Evolutionary conservation across 2,888 invertebrate species (phyloP).

Genomic region (Zonitis immaculata): DNA sequence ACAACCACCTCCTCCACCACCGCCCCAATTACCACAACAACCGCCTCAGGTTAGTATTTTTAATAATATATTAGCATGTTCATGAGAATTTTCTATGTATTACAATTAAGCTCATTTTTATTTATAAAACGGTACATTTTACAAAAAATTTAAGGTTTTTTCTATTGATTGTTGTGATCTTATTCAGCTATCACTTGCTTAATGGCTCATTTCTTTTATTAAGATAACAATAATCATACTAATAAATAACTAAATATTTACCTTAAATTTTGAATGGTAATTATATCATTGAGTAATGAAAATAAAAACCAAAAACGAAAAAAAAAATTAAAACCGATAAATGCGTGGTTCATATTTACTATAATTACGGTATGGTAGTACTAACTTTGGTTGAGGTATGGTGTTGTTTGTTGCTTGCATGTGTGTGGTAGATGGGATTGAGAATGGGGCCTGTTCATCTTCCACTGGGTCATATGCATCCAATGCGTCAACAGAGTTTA

Average conservation of each 20-base stretch:
- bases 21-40: slow-evolving; percentile 10
- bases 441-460: slow-evolving; percentile 49
- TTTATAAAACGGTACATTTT: background rate
- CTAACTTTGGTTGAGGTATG: slow-evolving; percentile 47
- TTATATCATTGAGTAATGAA: background rate
- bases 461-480: slow-evolving; percentile 46
- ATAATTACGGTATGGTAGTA: slow-evolving; percentile 20
- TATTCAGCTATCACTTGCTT: background rate
- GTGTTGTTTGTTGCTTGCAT: slow-evolving; percentile 49
- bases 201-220: background rate
- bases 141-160: slow-evolving; percentile 2
- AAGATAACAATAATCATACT: background rate
- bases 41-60: background rate
- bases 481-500: slow-evolving; percentile 51
- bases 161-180: background rate
- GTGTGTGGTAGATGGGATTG: slow-evolving; percentile 51
- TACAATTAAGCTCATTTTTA: background rate
- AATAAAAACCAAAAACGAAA: background rate
- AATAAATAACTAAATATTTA: background rate
- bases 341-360: slow-evolving; percentile 5
- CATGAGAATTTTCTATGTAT: slow-evolving; percentile 11
- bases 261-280: background rate
- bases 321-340: background rate
- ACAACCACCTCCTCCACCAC: slow-evolving; percentile 17
- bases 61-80: background rate